These are phyloP conservation scores for Trinorchestia longiramus DNA, from an alignment of 1,140 invertebrate species.

Conservation along the genomic window DNA sequence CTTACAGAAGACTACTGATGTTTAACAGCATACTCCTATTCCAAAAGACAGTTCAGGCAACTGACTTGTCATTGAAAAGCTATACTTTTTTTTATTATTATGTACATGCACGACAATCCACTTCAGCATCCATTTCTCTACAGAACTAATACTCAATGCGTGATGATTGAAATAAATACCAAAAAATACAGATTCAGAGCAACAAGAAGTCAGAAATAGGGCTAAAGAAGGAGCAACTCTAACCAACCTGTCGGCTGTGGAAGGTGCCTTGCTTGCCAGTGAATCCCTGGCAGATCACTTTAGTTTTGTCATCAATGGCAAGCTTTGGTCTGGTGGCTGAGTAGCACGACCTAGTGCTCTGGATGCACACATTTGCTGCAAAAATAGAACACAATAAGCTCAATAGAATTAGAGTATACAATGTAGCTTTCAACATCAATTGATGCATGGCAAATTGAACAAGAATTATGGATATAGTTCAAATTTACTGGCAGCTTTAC, in stretches of 20 bases:
- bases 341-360: slow-evolving; percentile 68
- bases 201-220: not conserved
- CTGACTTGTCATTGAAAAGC: no score
- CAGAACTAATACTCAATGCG: not conserved
- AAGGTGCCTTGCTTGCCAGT: not conserved
- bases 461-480: not conserved
- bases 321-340: slow-evolving; percentile 44
- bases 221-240: not conserved
- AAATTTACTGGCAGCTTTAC: not conserved
- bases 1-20: no score
- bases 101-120: not conserved
- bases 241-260: slow-evolving; percentile 72
- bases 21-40: no score
- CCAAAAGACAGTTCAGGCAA: no score
- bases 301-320: not conserved
- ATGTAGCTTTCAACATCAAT: not conserved
- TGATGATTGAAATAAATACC: no score
- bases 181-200: not conserved
- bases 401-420: not conserved
- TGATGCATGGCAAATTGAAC: not conserved
- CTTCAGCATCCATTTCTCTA: not conserved
- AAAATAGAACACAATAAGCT: not conserved
- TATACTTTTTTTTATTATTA: no score
- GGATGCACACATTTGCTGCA: slow-evolving; percentile 46
- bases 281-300: slow-evolving; percentile 24